Evolutionary conservation across 2,888 invertebrate species (phyloP).

Genomic region (Ectropis crepuscularia): DNA sequence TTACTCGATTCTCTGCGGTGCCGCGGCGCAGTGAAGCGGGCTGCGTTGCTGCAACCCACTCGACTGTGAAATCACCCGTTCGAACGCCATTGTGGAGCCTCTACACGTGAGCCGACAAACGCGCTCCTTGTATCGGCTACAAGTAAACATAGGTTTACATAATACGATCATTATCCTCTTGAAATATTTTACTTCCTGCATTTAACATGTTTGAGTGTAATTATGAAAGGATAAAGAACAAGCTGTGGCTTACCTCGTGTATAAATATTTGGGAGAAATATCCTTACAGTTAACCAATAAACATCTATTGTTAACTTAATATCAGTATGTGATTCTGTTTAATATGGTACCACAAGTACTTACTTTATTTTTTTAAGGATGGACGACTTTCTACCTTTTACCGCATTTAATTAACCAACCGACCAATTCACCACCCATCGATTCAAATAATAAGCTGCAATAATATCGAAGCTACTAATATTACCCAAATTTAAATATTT

Average conservation of each 20-base stretch:
- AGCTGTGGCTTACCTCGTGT: constrained; percentile 3
- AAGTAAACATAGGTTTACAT: constrained; percentile 42
- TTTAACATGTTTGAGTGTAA: constrained; percentile 21
- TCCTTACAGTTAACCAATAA: no score
- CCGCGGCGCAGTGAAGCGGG: constrained; percentile 61
- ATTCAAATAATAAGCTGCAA: no score
- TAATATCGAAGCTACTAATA: no score
- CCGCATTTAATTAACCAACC: no score
- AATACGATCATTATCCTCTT: constrained; percentile 62
- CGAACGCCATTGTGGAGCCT: constrained; percentile 46
- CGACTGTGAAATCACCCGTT: constrained; percentile 76
- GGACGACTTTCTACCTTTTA: no score
- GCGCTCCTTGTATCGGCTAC: constrained; percentile 42
- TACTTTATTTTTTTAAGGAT: no score
- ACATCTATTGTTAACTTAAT: no score
- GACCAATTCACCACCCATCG: no score
- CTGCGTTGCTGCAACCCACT: constrained; percentile 63
- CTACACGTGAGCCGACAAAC: constrained; percentile 67
- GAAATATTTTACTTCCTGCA: constrained; percentile 44
- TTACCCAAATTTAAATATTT: no score
- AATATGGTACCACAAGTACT: no score
- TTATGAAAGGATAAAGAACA: constrained; percentile 14
- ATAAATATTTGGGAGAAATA: background rate
- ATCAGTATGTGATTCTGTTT: no score
- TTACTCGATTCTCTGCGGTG: constrained; percentile 69